Base-by-base conservation (phyloP, 2,113 vertebrate species). In the Lathamus discolor region DNA sequence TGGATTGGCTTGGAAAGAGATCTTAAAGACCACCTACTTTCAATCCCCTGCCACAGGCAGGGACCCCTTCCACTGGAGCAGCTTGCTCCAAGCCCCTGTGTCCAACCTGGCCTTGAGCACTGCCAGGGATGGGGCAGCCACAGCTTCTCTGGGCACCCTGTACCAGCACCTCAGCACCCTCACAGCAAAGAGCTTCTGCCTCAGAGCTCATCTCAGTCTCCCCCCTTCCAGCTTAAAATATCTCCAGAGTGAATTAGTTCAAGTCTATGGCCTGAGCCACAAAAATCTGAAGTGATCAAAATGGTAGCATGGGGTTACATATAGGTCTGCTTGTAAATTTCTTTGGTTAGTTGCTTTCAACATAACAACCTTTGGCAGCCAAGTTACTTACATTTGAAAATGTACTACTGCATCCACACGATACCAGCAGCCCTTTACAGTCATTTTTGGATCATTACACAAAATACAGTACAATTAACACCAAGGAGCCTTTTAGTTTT, bases 381-480 rank as follows among this genome's bases (percentile, higher is more conserved):
- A 29, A 59, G 35, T 39, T n/a, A 59, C 11, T 61, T 28, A 15
- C 28, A 17, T 57, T 37, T 72, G 41, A 63, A 88, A 43, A 33
- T 1, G 1, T 54, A 2, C 9, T 5, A 13, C n/a, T 48, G 37
- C 11, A 39, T 23, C 31, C 39, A 20, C 2, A 3, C 2, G 6
- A 17, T 3, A 41, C 10, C 41, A 27, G 41, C 29, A 17, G 41
- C 1, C 10, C 83, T 39, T 69, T 48, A 14, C 2, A 24, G 29
- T 6, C 1, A 1, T 13, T 76, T 92, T 55, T 35, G 23, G 33
- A 6, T 18, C 18, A 31, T 11, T 54, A 55, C 46, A 54, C n/a
- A 24, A 57, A 64, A 18, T 16, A 15, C 41, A 16, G 12, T 17
- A 22, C 24, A 57, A 24, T 20, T 43, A 54, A 48, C 64, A 52